Evolutionary conservation across 2,797 vertebrate genomes (phyloP), one percentile per base, ranked within the genome.

Genomic region (Pangasius mekongensis): DNA sequence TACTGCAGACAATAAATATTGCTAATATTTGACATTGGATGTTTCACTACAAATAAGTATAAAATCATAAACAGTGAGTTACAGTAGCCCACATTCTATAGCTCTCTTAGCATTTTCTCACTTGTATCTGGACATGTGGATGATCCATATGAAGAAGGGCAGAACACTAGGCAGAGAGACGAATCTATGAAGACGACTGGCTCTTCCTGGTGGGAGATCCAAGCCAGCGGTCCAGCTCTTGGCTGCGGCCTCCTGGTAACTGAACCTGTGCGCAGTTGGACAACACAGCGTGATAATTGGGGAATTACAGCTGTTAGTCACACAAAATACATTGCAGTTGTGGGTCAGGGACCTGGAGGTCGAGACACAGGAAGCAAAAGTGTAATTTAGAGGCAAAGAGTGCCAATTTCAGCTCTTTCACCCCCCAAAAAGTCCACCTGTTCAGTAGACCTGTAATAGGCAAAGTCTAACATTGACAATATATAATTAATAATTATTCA

Each of bases 281-380:
- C 91, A 93, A 93, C 89, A 90, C 93, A 94, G 94, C 94, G 93
- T 95, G 95, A 94, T 95, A 95, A 97, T 95, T 95, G 95, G 93
- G 94, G 95, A 94, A 95, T 96, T 95, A 95, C 95, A 97, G 94
- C 95, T 95, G 94, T 97, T 97, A 96, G 96, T 97, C 96, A 94
- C 94, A 95, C 93, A 93, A 95, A 94, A 96, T 95, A 95, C 92
- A 94, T 92, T 91, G 92, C 94, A 95, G 94, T 96, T 94, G 94
- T 93, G 95, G 96, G 96, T 97, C 96, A 94, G 91, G 87, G 94
- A 93, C 93, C 93, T 92, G 88, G 93, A 93, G 94, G 93, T 92
- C 94, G 92, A 77, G 91, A 91, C 93, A 95, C 95, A 97, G 97
- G 96, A 97, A 97, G 96, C 93, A 94, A 95, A 96, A 94, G 92